A percentile compares a stretch with the other conserved stretches of the same genome.
phyloP scores from a whole-genome alignment of 30 jellyfish, hydroid and myxozoan genomes.

The Turritopsis dohrnii region DNA sequence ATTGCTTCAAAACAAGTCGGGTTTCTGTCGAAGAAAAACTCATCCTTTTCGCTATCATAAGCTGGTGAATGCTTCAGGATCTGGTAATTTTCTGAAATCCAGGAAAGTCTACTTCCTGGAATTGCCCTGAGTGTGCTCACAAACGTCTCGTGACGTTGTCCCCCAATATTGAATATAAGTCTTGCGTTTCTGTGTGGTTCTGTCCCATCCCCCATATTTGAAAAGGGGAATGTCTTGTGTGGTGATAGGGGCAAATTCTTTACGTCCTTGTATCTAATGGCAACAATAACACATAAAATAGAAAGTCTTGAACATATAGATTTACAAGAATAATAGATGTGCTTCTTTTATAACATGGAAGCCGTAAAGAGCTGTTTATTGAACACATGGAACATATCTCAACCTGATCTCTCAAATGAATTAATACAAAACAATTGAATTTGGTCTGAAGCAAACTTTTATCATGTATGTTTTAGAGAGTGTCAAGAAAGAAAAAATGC shows the following conservation, averaged over 20 bases:
- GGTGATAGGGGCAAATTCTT: not conserved
- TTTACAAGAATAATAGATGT: no score
- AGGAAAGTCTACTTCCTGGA: conserved; percentile 72
- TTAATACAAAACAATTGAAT: no score
- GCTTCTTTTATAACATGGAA: no score
- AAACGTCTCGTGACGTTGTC: conserved; percentile 86
- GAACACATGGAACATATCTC: no score
- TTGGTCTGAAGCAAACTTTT: no score
- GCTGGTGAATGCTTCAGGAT: conserved; percentile 60
- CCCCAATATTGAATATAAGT: conserved; percentile 78
- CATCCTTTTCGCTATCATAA: conserved; percentile 65
- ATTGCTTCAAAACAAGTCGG: conserved; percentile 78
- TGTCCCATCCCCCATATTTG: not conserved
- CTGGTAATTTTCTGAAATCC: conserved; percentile 77
- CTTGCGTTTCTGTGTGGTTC: conserved; percentile 32
- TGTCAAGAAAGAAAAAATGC: not conserved
- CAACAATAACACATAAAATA: not conserved
- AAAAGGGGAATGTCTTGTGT: not conserved
- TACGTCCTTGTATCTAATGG: not conserved
- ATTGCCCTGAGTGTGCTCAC: conserved; percentile 72
- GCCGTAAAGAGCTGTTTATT: no score
- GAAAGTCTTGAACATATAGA: not conserved
- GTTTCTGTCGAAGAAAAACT: conserved; percentile 80
- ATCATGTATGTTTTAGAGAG: no score
- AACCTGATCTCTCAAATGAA: no score